These are phyloP conservation scores for Apodemus sylvaticus DNA, from an alignment of 2,113 vertebrate genomes.

Conservation along the genomic window DNA sequence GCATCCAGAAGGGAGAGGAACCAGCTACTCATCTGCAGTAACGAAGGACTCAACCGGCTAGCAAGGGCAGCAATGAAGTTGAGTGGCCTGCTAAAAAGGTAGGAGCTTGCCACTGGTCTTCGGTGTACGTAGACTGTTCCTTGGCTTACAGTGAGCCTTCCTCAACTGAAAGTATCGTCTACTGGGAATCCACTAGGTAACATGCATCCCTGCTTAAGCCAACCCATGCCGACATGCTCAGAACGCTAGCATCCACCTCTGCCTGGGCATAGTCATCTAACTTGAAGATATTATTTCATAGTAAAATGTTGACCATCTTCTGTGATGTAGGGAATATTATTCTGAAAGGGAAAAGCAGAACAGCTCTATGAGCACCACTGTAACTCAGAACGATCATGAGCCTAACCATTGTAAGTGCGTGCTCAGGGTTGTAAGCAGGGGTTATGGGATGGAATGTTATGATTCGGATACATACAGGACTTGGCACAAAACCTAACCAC, in stretches of 20 bases:
- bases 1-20: not conserved
- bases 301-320: not conserved
- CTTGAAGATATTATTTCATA: not conserved
- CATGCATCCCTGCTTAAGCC: not conserved
- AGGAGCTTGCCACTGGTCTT: not conserved
- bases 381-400: not conserved
- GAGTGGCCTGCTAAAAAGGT: not conserved
- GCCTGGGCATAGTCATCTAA: not conserved
- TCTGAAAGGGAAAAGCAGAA: not conserved
- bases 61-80: not conserved
- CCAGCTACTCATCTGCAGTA: not conserved
- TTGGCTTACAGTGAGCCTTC: not conserved
- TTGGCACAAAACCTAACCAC: not conserved
- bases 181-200: not conserved
- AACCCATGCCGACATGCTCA: not conserved
- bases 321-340: not conserved
- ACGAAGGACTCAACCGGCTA: not conserved
- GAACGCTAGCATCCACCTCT: not conserved
- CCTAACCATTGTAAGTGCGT: no score
- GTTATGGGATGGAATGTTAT: not conserved
- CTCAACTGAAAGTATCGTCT: not conserved
- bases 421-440: not conserved
- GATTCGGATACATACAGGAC: not conserved
- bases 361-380: no score
- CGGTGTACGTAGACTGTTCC: not conserved